phyloP scores from a whole-genome alignment of 2,113 vertebrate species.

The Meles meles region DNA sequence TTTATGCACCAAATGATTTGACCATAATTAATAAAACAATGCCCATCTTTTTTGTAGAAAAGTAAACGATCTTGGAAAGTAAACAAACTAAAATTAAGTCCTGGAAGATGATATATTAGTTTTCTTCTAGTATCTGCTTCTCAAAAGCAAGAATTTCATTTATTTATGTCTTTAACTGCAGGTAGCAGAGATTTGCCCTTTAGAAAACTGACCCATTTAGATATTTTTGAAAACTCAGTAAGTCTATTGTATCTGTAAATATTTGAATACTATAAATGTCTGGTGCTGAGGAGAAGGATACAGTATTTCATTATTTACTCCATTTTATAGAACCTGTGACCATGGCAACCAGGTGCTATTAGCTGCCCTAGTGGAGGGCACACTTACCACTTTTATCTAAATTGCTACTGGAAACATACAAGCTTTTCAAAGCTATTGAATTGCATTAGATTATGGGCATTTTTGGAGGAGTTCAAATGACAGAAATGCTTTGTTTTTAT shows the following conservation, averaged over 20 bases:
- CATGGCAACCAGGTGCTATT: slow-evolving; percentile 59
- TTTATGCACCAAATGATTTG: neutral
- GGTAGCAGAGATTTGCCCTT: neutral
- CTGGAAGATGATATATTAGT: neutral
- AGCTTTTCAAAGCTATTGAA: slow-evolving; percentile 19
- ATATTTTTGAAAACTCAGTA: slow-evolving; percentile 19
- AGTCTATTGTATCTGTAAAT: neutral
- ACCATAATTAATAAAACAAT: neutral
- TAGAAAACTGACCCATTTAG: neutral
- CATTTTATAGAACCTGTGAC: slow-evolving; percentile 34
- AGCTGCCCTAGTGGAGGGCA: neutral
- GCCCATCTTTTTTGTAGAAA: neutral
- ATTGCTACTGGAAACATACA: slow-evolving; percentile 16
- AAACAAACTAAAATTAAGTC: slow-evolving; percentile 2
- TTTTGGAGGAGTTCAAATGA: neutral
- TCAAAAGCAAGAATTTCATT: slow-evolving; percentile 17
- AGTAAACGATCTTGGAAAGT: neutral
- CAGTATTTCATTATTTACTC: slow-evolving; percentile 42
- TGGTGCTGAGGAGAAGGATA: neutral
- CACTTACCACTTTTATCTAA: slow-evolving; percentile 53
- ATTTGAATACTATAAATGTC: slow-evolving; percentile 22
- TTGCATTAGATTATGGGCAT: neutral
- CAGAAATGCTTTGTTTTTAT: slow-evolving; percentile 34
- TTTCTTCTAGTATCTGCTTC: neutral
- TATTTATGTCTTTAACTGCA: neutral